Evolutionary conservation across 2,113 vertebrate genomes (phyloP), one percentile per base, ranked within the genome.

Genomic region (Hippocampus zosterae): DNA sequence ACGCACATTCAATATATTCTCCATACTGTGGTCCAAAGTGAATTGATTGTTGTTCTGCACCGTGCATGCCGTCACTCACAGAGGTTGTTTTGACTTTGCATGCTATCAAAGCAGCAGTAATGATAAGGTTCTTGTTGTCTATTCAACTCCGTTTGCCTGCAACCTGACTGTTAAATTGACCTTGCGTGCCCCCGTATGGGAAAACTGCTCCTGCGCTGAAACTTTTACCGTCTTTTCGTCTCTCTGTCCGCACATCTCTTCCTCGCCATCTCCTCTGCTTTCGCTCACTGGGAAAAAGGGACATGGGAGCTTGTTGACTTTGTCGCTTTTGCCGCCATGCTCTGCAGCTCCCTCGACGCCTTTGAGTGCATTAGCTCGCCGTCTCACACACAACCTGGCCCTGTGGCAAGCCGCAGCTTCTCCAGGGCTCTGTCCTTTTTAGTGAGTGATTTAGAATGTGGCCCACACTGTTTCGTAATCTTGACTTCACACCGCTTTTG

Each of bases 221-320:
- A 66, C 69, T 50, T 65, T 46, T 48, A 52, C 69, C 73, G 42
- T 70, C 65, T 33, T 48, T 64, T 63, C 23, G 9, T 50, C 65
- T 70, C 53, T 71, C 71, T 71, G 74, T 70, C 68, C 81, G 73
- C 72, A 72, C 73, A 65, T 78, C 76, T 82, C 77, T 80, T 75
- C 67, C 80, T 83, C 73, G 76, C 64, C 80, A 74, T 46, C 68
- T 79, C 76, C 78, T 81, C n/a, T 1, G 15, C 80, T 81, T 84
- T 87, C 80, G 16, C 67, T 65, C 77, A 84, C 72, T 80, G 81
- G 81, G 72, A 75, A 85, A 90, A 87, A 87, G 15, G 81, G 85
- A 90, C 85, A 88, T 85, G 86, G 80, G 86, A 90, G 88, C 89
- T 85, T 88, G 87, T 89, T 87, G 87, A 90, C 85, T 85, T 75